Evolutionary conservation across 1,140 invertebrate species (phyloP).

Genomic region (Brachystomella parvula): DNA sequence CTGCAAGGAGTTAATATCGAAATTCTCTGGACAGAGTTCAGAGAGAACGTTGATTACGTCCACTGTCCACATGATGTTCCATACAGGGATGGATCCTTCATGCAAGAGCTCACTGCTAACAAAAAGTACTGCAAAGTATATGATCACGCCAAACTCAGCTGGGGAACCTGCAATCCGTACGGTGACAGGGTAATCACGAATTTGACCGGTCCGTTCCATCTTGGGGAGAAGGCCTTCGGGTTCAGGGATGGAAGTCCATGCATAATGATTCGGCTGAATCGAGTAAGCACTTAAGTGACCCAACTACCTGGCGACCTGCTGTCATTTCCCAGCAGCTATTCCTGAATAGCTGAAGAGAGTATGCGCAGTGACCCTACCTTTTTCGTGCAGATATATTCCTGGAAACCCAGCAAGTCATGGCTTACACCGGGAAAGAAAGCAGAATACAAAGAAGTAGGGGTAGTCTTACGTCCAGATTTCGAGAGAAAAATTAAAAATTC

Average conservation of each 20-base stretch:
- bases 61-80: neutral
- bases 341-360: neutral
- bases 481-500: neutral
- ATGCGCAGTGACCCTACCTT: no score
- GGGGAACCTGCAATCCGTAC: neutral
- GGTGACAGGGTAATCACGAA: neutral
- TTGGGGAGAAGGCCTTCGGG: neutral
- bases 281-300: conserved; percentile 47
- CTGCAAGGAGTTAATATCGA: neutral
- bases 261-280: conserved; percentile 75
- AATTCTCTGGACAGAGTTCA: neutral
- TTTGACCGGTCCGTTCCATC: neutral
- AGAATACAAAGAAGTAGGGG: conserved; percentile 15
- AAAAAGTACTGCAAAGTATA: neutral
- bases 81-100: neutral
- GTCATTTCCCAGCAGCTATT: no score
- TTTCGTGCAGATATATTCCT: neutral
- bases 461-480: neutral
- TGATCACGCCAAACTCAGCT: neutral
- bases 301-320: neutral
- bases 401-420: conserved; percentile 3
- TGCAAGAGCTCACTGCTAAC: neutral
- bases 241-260: conserved; percentile 49
- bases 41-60: neutral
- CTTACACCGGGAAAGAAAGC: conserved; percentile 4